phyloP scores from a whole-genome alignment of 92 coral and sea anemone genomes.

The Epizoanthus scotinus region DNA sequence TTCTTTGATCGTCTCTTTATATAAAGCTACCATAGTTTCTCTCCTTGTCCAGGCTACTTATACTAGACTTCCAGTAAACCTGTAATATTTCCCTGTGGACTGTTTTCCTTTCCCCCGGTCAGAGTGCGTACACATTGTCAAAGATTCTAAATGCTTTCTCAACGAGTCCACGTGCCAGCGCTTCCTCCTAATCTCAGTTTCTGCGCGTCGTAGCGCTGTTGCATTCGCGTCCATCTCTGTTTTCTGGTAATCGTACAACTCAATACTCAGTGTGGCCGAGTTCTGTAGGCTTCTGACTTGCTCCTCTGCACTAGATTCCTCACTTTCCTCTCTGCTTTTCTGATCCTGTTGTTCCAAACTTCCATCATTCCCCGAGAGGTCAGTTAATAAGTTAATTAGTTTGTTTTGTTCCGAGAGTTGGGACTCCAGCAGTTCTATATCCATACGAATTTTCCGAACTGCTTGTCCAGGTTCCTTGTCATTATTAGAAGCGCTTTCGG shows the following conservation, averaged over 20 bases:
- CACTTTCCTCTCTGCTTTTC: background rate
- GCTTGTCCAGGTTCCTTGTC: conserved; percentile 2
- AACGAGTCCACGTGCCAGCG: conserved; percentile 83
- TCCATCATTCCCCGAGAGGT: conserved; percentile 10
- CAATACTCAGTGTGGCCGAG: conserved; percentile 60
- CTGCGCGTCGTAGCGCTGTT: conserved; percentile 54
- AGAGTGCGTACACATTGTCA: conserved; percentile 33
- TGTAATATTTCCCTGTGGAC: background rate
- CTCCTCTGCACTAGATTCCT: background rate
- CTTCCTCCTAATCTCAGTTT: conserved; percentile 67
- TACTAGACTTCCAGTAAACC: conserved; percentile 19
- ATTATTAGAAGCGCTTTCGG: background rate
- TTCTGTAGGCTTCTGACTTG: conserved; percentile 50
- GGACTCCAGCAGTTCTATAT: conserved; percentile 8
- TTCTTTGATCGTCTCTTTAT: no score
- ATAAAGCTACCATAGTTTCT: no score
- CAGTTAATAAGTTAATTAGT: conserved; percentile 4
- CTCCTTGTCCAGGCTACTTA: background rate
- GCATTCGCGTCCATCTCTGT: conserved; percentile 63
- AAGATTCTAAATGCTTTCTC: conserved; percentile 60
- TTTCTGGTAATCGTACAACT: conserved; percentile 81
- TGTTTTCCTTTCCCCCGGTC: background rate
- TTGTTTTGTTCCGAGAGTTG: conserved; percentile 24
- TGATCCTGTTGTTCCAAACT: background rate
- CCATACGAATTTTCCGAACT: background rate